phyloP scores from a whole-genome alignment of 2,888 invertebrate genomes.

The Cryptocheilus praepositus region DNA sequence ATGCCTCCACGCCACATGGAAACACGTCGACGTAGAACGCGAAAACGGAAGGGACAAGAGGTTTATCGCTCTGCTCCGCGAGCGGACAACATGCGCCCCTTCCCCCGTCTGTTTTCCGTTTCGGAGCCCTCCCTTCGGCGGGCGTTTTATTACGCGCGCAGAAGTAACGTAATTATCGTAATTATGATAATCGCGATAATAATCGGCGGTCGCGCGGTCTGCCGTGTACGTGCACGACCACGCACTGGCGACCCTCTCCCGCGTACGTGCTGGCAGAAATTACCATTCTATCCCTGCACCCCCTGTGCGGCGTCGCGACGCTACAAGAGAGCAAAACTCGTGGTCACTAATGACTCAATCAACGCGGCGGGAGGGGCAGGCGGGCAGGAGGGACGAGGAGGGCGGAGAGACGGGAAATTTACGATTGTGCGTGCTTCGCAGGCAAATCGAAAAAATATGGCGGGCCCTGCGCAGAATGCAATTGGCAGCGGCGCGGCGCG shows the following conservation, averaged over 20 bases:
- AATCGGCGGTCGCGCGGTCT: conserved; percentile 42
- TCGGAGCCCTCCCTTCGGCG: too few species aligned
- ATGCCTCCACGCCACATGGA: too few species aligned
- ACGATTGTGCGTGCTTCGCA: conserved; percentile 16
- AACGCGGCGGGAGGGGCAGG: conserved; percentile 14
- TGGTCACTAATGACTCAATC: conserved; percentile 35
- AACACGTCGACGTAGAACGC: too few species aligned
- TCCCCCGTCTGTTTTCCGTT: too few species aligned
- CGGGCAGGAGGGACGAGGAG: neutral
- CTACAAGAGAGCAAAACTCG: conserved; percentile 14
- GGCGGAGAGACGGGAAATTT: neutral
- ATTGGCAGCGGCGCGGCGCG: neutral
- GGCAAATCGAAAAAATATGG: neutral
- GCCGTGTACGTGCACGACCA: neutral
- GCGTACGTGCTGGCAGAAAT: conserved; percentile 24
- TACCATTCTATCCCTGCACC: conserved; percentile 38
- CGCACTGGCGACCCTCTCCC: conserved; percentile 13
- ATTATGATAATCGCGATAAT: conserved; percentile 63
- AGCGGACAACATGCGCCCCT: too few species aligned
- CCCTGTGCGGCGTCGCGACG: neutral
- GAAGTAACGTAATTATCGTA: conserved; percentile 54
- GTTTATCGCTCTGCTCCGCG: too few species aligned
- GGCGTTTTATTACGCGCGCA: conserved; percentile 44
- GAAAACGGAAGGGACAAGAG: too few species aligned
- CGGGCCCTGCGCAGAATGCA: conserved; percentile 4